A percentile compares a stretch with the other conserved stretches of the same genome.
Evolutionary conservation across 1,140 invertebrate genomes (phyloP).

Genomic region (silkworm (Bombyx mori)): DNA sequence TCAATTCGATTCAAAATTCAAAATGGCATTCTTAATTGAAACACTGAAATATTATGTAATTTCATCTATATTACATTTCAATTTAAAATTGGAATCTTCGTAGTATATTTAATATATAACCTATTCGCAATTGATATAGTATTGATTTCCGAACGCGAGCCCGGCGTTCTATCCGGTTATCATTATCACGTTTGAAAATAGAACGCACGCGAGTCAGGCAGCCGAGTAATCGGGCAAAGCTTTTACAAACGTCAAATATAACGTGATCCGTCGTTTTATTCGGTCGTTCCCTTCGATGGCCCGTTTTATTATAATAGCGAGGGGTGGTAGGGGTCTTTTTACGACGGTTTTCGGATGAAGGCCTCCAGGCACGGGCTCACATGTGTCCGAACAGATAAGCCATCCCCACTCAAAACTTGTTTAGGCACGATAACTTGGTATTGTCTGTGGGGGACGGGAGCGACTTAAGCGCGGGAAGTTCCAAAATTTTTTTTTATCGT

Average conservation of each 20-base stretch:
- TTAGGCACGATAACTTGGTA: constrained; percentile 52
- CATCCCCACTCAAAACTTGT: constrained; percentile 61
- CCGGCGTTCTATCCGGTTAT: constrained; percentile 34
- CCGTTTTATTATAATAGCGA: constrained; percentile 37
- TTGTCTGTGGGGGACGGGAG: constrained; percentile 41
- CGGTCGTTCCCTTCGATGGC: constrained; percentile 42
- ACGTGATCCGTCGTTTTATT: constrained; percentile 36
- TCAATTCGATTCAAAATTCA: too few species aligned
- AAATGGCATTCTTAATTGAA: too few species aligned
- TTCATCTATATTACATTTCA: too few species aligned
- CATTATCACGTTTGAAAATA: constrained; percentile 64
- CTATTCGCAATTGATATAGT: too few species aligned
- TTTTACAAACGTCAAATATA: constrained; percentile 43
- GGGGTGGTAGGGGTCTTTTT: constrained; percentile 34
- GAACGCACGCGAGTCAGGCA: constrained; percentile 54
- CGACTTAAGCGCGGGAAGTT: too few species aligned
- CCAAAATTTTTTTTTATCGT: too few species aligned
- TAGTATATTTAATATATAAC: too few species aligned
- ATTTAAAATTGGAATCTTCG: too few species aligned
- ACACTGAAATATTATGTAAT: too few species aligned
- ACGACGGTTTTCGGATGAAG: constrained; percentile 41
- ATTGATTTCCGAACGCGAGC: too few species aligned
- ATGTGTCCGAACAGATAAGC: constrained; percentile 62
- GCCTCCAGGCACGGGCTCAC: constrained; percentile 49
- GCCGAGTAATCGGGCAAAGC: constrained; percentile 55